A percentile compares a stretch with the other conserved stretches of the same genome.
phyloP scores from a whole-genome alignment of 2,888 invertebrate genomes.

The Lacanobia wlatinum region DNA sequence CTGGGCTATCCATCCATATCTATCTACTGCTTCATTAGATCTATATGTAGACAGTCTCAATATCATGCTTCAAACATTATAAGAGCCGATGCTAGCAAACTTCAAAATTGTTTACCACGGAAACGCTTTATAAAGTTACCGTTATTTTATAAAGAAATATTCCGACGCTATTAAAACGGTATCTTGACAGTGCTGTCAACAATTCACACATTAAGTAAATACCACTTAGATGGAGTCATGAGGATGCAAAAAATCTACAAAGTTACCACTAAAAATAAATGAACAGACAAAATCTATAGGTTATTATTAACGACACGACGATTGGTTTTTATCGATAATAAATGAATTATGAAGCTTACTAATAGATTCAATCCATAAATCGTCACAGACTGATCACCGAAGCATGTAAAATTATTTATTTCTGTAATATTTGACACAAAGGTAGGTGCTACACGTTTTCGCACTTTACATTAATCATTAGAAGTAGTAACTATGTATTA shows the following conservation, averaged over 20 bases:
- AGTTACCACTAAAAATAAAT: neutral
- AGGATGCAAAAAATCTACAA: conserved; percentile 34
- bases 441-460: conserved; percentile 44
- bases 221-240: conserved; percentile 25
- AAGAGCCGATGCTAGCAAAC: neutral
- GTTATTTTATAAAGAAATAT: conserved; percentile 42
- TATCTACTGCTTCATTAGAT: no score
- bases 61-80: neutral
- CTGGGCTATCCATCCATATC: no score
- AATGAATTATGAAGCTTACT: conserved; percentile 33
- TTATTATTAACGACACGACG: conserved; percentile 7
- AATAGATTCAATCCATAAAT: conserved; percentile 43
- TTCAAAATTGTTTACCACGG: conserved; percentile 12
- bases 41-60: no score
- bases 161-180: conserved; percentile 45
- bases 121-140: conserved; percentile 7
- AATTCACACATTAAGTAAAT: conserved; percentile 41
- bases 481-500: conserved; percentile 52
- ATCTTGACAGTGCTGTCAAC: conserved; percentile 30
- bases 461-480: conserved; percentile 62
- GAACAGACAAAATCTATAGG: conserved; percentile 3
- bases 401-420: conserved; percentile 38
- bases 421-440: conserved; percentile 24
- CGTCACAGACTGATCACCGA: conserved; percentile 23
- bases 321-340: conserved; percentile 28